Percentiles rank a stretch among this genome's conserved stretches.
These are phyloP conservation scores for Pteria penguin DNA, from an alignment of 2,888 invertebrate genomes.

Conservation along the genomic window DNA sequence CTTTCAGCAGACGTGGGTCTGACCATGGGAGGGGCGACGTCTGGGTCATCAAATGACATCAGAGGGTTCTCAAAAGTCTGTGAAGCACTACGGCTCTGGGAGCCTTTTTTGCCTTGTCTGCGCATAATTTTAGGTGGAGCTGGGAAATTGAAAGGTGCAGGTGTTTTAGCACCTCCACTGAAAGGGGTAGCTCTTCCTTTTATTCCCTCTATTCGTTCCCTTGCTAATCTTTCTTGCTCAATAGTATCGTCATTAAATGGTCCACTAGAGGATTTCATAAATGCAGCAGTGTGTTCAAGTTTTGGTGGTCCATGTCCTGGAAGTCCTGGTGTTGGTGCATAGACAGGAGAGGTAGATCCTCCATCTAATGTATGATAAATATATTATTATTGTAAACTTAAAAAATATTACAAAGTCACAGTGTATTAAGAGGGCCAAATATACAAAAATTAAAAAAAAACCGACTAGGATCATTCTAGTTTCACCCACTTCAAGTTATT, in stretches of 20 bases:
- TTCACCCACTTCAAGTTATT: too few relatives aligned
- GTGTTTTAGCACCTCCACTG: not conserved
- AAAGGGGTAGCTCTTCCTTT: not conserved
- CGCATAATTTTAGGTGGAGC: not conserved
- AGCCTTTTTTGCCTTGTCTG: not conserved
- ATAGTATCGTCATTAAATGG: not conserved
- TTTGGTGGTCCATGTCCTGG: not conserved
- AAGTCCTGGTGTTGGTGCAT: not conserved
- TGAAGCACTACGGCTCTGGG: not conserved
- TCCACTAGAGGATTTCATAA: not conserved
- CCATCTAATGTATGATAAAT: not conserved
- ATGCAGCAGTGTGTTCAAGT: not conserved
- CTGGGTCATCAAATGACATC: not conserved
- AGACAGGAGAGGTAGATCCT: not conserved
- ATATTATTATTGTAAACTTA: not conserved
- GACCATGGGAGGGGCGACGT: not conserved
- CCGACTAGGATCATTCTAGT: too few relatives aligned
- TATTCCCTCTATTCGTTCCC: not conserved
- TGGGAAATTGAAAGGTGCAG: not conserved
- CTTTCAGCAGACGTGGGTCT: not conserved
- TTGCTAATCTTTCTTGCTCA: not conserved
- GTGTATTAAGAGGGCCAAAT: too few relatives aligned
- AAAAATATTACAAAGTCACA: not conserved
- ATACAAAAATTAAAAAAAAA: too few relatives aligned
- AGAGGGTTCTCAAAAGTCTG: conserved; percentile 12